These are phyloP conservation scores for Drosophila atroscutellata DNA, from an alignment of 2,888 invertebrate genomes.

Conservation along the genomic window DNA sequence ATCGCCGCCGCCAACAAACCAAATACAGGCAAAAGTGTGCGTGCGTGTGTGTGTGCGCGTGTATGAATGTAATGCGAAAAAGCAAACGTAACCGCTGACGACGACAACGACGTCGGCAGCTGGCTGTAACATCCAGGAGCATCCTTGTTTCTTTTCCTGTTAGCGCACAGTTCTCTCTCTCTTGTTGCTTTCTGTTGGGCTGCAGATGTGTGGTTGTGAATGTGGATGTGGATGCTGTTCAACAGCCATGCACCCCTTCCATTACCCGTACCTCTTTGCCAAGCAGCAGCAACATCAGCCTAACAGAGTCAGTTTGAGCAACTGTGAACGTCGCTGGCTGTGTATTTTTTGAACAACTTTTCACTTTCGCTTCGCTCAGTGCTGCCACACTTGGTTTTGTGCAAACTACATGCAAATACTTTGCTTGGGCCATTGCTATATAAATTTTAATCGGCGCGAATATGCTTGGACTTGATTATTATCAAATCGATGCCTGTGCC, in stretches of 20 bases:
- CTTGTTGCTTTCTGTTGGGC: conserved; percentile 42
- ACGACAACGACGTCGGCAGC: conserved; percentile 55
- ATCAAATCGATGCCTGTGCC: conserved; percentile 33
- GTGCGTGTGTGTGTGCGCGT: conserved; percentile 18
- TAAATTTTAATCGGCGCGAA: conserved; percentile 32
- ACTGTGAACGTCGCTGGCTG: conserved; percentile 35
- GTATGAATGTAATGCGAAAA: conserved; percentile 52
- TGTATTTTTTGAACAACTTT: conserved; percentile 60
- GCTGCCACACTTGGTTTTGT: conserved; percentile 26
- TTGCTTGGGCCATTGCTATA: conserved; percentile 32
- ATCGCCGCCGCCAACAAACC: conserved; percentile 62
- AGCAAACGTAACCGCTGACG: conserved; percentile 73
- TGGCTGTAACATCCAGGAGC: conserved; percentile 51
- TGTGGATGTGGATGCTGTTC: conserved; percentile 66
- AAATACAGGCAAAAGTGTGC: conserved; percentile 28
- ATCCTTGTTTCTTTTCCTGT: conserved; percentile 73
- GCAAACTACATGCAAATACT: conserved; percentile 23
- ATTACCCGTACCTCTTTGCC: not conserved
- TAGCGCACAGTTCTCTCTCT: conserved; percentile 28
- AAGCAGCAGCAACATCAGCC: conserved; percentile 6
- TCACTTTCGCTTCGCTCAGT: conserved; percentile 46
- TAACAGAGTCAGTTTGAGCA: conserved; percentile 29
- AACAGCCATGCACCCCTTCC: conserved; percentile 32
- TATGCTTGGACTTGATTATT: conserved; percentile 28
- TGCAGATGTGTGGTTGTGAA: conserved; percentile 31